Evolutionary conservation across 23 tunicate genomes (phyloP).

Genomic region (Phallusia fumigata): DNA sequence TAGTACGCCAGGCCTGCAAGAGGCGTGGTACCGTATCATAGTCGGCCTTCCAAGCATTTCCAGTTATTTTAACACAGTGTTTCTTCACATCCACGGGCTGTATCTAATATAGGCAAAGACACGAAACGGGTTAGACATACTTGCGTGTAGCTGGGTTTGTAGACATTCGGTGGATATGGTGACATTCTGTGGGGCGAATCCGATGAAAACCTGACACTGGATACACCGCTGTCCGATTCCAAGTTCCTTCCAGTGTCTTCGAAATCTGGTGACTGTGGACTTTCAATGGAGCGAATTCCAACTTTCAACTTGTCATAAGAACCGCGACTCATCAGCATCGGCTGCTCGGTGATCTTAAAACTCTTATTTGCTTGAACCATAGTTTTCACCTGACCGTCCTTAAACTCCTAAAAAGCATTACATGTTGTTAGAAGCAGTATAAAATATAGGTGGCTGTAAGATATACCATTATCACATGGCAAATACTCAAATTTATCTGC

Average conservation of each 20-base stretch:
- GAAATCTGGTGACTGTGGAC: neutral
- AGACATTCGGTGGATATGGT: neutral
- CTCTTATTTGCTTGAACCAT: constrained; percentile 53
- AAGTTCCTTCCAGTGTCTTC: neutral
- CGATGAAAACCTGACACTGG: constrained; percentile 13
- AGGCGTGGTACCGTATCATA: too few relatives aligned
- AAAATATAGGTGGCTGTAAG: too few relatives aligned
- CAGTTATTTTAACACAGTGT: too few relatives aligned
- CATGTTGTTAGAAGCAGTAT: too few relatives aligned
- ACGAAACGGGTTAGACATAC: too few relatives aligned
- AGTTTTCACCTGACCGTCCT: constrained; percentile 35
- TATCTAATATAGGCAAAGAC: too few relatives aligned
- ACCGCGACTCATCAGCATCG: constrained; percentile 11
- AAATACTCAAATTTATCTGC: too few relatives aligned
- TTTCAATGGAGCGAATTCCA: neutral
- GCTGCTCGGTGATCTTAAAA: constrained; percentile 36
- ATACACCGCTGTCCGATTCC: constrained; percentile 18
- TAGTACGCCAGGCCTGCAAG: too few relatives aligned
- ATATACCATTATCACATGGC: too few relatives aligned
- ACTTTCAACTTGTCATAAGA: constrained; percentile 15
- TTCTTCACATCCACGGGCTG: too few relatives aligned
- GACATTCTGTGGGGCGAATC: constrained; percentile 7
- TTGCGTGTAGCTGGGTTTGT: neutral
- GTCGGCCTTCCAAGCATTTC: too few relatives aligned
- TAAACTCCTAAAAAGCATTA: constrained; percentile 53